Evolutionary conservation across 37 sponge, comb jelly and placozoan genomes (phyloP).

Genomic region (Theonella swinhoei): DNA sequence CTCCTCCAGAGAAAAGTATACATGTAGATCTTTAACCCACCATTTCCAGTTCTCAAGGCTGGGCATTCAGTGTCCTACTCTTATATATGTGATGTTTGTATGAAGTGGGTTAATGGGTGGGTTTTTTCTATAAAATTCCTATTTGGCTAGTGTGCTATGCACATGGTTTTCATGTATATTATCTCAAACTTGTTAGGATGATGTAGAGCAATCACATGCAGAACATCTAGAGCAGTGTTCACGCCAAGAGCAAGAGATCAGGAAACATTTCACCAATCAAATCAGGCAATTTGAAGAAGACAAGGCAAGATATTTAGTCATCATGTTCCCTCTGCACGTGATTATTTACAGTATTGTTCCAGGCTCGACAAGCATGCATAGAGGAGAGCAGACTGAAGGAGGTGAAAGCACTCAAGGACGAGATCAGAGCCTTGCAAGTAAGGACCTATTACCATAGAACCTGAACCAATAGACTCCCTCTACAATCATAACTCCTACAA

Average conservation of each 20-base stretch:
- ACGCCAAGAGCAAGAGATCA: slow-evolving; percentile 45
- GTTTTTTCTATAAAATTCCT: too few species aligned
- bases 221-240: slow-evolving; percentile 24
- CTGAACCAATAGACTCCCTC: neutral
- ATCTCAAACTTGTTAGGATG: too few species aligned
- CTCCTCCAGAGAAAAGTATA: too few species aligned
- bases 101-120: too few species aligned
- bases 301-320: slow-evolving; percentile 16
- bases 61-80: too few species aligned
- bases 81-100: too few species aligned
- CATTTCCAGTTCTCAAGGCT: too few species aligned
- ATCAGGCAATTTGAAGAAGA: slow-evolving; percentile 60
- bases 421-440: slow-evolving; percentile 74
- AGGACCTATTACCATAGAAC: neutral
- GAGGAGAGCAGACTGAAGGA: slow-evolving; percentile 46
- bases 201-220: neutral
- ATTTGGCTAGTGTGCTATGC: too few species aligned
- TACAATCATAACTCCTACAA: too few species aligned
- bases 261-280: slow-evolving; percentile 35
- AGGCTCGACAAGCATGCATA: neutral
- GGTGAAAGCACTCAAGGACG: slow-evolving; percentile 69
- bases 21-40: too few species aligned
- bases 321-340: neutral
- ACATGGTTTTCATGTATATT: too few species aligned
- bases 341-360: too few species aligned